Evolutionary conservation across 1,140 invertebrate species (phyloP), one percentile per base, ranked within the genome.

Genomic region (Campoletis sonorensis): DNA sequence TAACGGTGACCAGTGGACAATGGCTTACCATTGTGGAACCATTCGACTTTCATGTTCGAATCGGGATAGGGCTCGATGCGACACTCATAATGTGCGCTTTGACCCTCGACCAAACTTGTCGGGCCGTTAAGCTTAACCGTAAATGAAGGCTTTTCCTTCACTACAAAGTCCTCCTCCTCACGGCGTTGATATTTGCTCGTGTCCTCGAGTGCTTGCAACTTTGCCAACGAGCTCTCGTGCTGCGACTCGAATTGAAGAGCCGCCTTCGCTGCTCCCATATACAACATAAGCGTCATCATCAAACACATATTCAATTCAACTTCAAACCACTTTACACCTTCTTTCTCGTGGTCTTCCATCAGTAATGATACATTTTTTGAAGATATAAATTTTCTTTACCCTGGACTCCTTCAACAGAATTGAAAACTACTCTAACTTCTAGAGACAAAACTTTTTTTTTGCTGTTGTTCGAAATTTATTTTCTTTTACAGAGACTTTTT

Each of bases 31-130:
- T 99, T 98, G 86, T 97, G 96, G 90, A 97, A 98, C 98, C 98
- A 99, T 91, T 98, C 97, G 1, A 99, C 96, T 84, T 96, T 95
- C 88, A 99, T 95, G 76, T 96, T 96, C 1, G 98, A 95, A 93
- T 99, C 98, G 13, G 97, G 98, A 87, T 98, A 97, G 54, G 98
- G 99, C 86, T 98, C 97, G 86, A 99, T 97, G 70, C 97, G 95
- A 86, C 98, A 99, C 92, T 99, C 98, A 90, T 99, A 99, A 88
- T 98, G 98, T 76, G 97, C 96, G 88, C 96, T 97, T 92, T 97
- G 96, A 1, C 96, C 96, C 92, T 98, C 97, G 45, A 96, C 92
- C 40, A 98, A 91, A 81, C 94, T 95, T 30, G 94, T 95, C 18
- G 96, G 96, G 26, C 97, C 97, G 87, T 96, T 97, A 21, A 98